Evolutionary conservation across 2,113 vertebrate species (phyloP).

Genomic region (Rostratula benghalensis): DNA sequence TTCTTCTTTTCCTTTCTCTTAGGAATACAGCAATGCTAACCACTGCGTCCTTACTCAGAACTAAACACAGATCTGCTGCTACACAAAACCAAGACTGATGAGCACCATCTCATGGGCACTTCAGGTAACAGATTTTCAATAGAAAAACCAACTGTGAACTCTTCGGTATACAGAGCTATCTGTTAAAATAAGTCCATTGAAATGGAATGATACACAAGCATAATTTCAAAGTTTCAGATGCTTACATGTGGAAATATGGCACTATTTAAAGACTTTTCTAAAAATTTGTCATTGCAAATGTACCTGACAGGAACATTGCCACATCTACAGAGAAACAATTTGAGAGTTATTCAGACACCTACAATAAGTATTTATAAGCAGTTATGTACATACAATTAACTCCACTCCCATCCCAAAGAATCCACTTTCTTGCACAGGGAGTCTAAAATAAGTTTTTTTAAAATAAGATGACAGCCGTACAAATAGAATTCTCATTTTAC

Average conservation of each 20-base stretch:
- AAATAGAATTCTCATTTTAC: background rate
- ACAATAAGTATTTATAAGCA: background rate
- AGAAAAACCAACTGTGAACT: background rate
- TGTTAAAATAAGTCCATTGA: background rate
- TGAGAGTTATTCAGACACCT: background rate
- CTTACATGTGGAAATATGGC: background rate
- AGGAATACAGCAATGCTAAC: background rate
- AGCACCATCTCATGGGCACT: conserved; percentile 66
- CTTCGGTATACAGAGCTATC: background rate
- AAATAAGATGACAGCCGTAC: background rate
- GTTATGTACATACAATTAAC: background rate
- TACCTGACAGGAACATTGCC: background rate
- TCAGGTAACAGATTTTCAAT: background rate
- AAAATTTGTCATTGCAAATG: background rate
- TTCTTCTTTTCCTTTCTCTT: background rate
- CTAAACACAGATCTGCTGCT: background rate
- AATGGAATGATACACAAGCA: background rate
- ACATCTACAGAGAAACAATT: background rate
- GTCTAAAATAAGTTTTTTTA: background rate
- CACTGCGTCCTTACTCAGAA: background rate
- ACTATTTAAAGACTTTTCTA: background rate
- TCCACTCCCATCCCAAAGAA: background rate
- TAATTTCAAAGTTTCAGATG: background rate
- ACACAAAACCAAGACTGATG: conserved; percentile 55
- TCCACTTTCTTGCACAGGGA: background rate